Evolutionary conservation across 2,888 invertebrate genomes (phyloP), one percentile per base, ranked within the genome.

Genomic region (Empis stercorea): DNA sequence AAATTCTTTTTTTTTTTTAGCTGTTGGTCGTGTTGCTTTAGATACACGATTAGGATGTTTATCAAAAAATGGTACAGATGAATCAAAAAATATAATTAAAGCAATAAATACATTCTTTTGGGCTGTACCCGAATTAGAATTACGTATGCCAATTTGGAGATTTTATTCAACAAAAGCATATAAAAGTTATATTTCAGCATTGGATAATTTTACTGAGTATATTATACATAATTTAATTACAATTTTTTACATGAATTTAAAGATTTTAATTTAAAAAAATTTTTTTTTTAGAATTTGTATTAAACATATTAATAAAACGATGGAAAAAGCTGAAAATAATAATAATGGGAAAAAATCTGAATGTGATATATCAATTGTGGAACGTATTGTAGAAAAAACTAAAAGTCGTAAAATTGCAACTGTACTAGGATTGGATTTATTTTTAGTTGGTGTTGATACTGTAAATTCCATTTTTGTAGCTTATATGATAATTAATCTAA

Each of bases 381-480:
- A 77, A 59, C 66, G 74, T 49, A 76, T 78, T 54, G 65, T 78
- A 34, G 61, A 68, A 45, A 74, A 74, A 63, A 76, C 75, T 20
- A 71, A 72, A 44, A 75, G 76, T 61, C 74, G 73, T 30, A 76
- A 74, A 62, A 59, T 76, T 47, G 81, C 86, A 11, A 78, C 81
- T 9, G 80, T 87, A 50, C 70, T 88, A 52, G 81, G 85, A 7
- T 63, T 87, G 49, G 87, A 87, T 63, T 71, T 88, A 53, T 74
- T 88, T 54, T 70, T 84, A 15, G 88, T 88, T 51, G 88, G 87
- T 11, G 80, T 88, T 2, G 86, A 85, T 61, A 87, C 88, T 54
- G 81, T 76, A 65, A 59, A 63, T 53, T 36, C n/a, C n/a, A 38
- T 40, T 4, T 20, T 20, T 20, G 20, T 20, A 20, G n/a, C n/a